Base-by-base conservation (phyloP, 2,113 vertebrate species). In the Tragelaphus strepsiceros region DNA sequence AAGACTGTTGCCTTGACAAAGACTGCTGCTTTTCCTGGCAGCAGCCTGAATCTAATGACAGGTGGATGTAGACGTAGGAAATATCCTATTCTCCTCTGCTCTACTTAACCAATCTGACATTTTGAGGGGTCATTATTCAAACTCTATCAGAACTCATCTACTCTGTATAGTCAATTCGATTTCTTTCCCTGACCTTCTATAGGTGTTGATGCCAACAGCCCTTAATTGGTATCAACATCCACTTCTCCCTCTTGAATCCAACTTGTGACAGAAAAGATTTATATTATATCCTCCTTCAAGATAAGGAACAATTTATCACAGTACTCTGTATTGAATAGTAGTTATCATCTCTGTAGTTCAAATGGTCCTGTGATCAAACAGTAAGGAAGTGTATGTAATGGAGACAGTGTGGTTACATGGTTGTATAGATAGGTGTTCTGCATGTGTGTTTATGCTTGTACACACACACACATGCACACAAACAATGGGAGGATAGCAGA, bases 1-100 rank as follows among this genome's bases (percentile, higher is more conserved):
- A 51, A 82, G 21, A 61, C 4, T 35, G 12, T 14, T 46, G 5
- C 53, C 30, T 51, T 90, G 30, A 35, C 6, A 54, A 87, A 61
- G 6, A n/a, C 17, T 4, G 2, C 5, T n/a, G 8, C 32, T 17
- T 39, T 89, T 61, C 12, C 1, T 7, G 24, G 24, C 0, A 14
- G 3, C 12, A 13, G 0, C 21, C 19, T 56, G 11, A 1, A 22
- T 87, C 32, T 82, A 64, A 26, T 54, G 17, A 62, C 6, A 91
- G 43, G 17, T 71, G 6, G 35, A 21, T 46, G 13, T 7, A 58
- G 39, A 21, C 7, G 1, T 12, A 39, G 39, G 3, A 43, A 74
- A 59, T 77, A 86, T 6, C 5, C 3, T 28, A 17, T 4, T 19
- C 11, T 26, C 12, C 12, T 83, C 9, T 91, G 9, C 19, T 74